Evolutionary conservation across 2,797 vertebrate species (phyloP), one percentile per base, ranked within the genome.

Genomic region (Tympanoctomys barrerae): DNA sequence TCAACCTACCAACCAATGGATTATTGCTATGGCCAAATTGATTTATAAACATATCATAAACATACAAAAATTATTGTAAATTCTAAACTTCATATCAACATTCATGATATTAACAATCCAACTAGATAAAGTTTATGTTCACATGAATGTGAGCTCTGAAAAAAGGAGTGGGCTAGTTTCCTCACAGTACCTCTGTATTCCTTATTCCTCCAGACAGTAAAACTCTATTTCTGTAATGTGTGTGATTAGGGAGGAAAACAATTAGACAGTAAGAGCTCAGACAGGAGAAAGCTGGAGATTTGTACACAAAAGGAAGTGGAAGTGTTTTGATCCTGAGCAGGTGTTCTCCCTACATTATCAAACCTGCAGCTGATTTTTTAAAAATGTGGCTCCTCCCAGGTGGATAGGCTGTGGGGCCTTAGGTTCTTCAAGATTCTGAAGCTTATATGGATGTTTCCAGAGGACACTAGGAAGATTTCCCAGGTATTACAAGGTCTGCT

Each of bases 321-420:
- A 75, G 19, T 71, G 18, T 95, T 95, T 96, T 87, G 78, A 87
- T 68, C 31, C 64, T 59, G 33, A 79, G 13, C 91, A 62, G 90
- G 79, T n/a, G 21, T 66, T 95, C 95, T 94, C 78, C 94, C 91
- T 81, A 59, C 93, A 90, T 24, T 33, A 52, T 39, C 57, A 49
- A 66, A 36, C 64, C 9, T 1, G 24, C 5, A 39, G 39, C 0
- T 71, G 73, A 62, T 82, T 36, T 52, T 73, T 62, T 46, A 62
- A 78, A 66, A 66, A 70, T 12, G 36, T 1, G 19, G 11, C 39
- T 61, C 54, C 39, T 90, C 62, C 90, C 79, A 49, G 19, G 36
- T 26, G 42, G 10, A 21, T n/a, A 33, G 78, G 10, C 8, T 36
- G 22, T 8, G 33, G 24, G 57, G 57, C 42, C 57, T 6, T 0